Evolutionary conservation across 2,113 vertebrate genomes (phyloP).

Genomic region (Carlito syrichta): DNA sequence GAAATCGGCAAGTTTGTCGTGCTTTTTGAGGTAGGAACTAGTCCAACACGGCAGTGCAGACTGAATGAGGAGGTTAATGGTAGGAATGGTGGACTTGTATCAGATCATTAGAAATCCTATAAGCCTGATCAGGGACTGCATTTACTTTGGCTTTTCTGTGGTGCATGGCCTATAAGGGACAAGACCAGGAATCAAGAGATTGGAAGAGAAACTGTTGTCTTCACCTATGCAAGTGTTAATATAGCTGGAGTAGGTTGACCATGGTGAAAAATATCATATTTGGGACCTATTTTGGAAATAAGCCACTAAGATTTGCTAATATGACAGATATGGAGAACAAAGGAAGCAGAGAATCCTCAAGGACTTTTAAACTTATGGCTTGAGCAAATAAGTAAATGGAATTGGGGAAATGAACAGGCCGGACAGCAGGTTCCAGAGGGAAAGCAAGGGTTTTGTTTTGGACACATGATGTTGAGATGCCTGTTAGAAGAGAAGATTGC

Average conservation of each 20-base stretch:
- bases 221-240: not conserved
- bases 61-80: not conserved
- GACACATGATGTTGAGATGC: not conserved
- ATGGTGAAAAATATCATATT: fast-evolving
- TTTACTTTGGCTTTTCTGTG: too few relatives aligned
- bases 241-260: too few relatives aligned
- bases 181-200: not conserved
- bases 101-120: fast-evolving
- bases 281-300: not conserved
- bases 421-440: not conserved
- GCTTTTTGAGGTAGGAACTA: not conserved
- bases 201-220: not conserved
- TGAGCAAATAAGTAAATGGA: not conserved
- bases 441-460: not conserved
- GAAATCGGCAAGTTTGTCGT: not conserved
- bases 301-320: not conserved
- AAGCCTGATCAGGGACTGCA: not conserved
- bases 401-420: not conserved
- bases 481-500: not conserved
- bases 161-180: not conserved
- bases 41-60: not conserved
- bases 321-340: too few relatives aligned
- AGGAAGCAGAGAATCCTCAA: not conserved
- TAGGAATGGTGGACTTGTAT: fast-evolving
- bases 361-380: not conserved